Percentiles rank a stretch among this genome's conserved stretches.
These are phyloP conservation scores for Hassar affinis DNA, from an alignment of 2,113 vertebrate species.

Conservation along the genomic window DNA sequence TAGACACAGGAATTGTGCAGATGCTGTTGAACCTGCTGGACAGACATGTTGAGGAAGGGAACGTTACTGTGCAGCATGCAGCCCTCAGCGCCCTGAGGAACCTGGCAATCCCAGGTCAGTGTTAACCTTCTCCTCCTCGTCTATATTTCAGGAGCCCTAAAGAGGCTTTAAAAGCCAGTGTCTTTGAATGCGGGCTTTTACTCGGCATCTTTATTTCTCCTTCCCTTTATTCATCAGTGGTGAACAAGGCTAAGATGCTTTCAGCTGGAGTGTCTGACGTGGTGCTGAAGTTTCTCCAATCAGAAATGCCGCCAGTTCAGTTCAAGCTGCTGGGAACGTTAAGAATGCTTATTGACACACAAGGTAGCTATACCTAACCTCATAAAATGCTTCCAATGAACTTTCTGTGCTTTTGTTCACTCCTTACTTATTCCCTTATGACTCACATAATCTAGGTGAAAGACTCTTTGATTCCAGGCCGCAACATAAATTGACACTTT, in stretches of 20 bases:
- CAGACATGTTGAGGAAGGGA: conserved; percentile 91
- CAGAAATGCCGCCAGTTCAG: conserved; percentile 97
- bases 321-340: conserved; percentile 96
- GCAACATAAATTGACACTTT: not conserved
- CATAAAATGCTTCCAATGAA: no score
- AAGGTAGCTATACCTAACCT: conserved; percentile 73
- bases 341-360: conserved; percentile 97
- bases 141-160: not conserved
- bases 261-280: conserved; percentile 89
- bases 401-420: not conserved
- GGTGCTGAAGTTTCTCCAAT: conserved; percentile 93
- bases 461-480: not conserved
- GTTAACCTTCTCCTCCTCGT: not conserved
- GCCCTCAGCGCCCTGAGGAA: conserved; percentile 94
- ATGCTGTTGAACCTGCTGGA: conserved; percentile 91
- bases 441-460: not conserved
- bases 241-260: conserved; percentile 98
- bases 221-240: conserved; percentile 75
- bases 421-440: not conserved
- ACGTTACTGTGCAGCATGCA: conserved; percentile 94
- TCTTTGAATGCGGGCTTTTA: not conserved
- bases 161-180: not conserved
- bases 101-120: conserved; percentile 91
- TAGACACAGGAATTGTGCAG: conserved; percentile 93
- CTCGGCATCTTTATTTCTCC: not conserved